A percentile compares a stretch with the other conserved stretches of the same genome.
phyloP scores from a whole-genome alignment of 1,140 invertebrate species.

The Adelges cooleyi region DNA sequence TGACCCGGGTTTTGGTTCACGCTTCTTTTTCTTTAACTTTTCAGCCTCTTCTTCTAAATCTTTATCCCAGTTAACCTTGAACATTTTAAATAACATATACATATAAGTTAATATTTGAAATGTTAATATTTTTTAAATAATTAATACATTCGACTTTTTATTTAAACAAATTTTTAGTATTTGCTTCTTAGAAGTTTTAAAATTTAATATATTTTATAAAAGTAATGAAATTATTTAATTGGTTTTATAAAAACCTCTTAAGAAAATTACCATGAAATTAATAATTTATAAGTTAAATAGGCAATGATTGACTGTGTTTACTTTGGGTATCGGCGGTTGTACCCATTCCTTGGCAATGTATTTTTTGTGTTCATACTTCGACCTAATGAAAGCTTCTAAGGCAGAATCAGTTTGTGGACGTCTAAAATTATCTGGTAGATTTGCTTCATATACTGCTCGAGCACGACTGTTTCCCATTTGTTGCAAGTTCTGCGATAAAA shows the following conservation, averaged over 20 bases:
- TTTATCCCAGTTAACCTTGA: slow-evolving; percentile 56
- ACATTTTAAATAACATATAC: slow-evolving; percentile 19
- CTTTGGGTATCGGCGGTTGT: slow-evolving; percentile 67
- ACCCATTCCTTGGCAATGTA: slow-evolving; percentile 96
- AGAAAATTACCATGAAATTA: too few relatives aligned
- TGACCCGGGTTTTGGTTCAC: slow-evolving; percentile 29
- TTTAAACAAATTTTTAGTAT: too few relatives aligned
- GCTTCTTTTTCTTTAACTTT: slow-evolving; percentile 63
- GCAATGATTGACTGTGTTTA: too few relatives aligned
- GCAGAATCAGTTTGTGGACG: slow-evolving; percentile 89
- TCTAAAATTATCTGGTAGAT: slow-evolving; percentile 86
- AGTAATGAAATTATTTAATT: too few relatives aligned
- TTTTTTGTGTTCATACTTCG: slow-evolving; percentile 97
- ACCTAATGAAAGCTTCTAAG: slow-evolving; percentile 86
- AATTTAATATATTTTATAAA: too few relatives aligned
- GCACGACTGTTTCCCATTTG: slow-evolving; percentile 97
- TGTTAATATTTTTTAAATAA: too few relatives aligned
- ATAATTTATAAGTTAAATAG: too few relatives aligned
- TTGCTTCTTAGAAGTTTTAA: too few relatives aligned
- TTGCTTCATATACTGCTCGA: slow-evolving; percentile 92
- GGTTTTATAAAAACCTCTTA: too few relatives aligned
- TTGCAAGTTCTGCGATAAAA: slow-evolving; percentile 61
- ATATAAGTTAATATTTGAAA: too few relatives aligned
- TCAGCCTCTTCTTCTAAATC: slow-evolving; percentile 79
- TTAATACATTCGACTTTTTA: too few relatives aligned